Evolutionary conservation across 2,888 invertebrate genomes (phyloP).

Genomic region (Ochlodes sylvanus): DNA sequence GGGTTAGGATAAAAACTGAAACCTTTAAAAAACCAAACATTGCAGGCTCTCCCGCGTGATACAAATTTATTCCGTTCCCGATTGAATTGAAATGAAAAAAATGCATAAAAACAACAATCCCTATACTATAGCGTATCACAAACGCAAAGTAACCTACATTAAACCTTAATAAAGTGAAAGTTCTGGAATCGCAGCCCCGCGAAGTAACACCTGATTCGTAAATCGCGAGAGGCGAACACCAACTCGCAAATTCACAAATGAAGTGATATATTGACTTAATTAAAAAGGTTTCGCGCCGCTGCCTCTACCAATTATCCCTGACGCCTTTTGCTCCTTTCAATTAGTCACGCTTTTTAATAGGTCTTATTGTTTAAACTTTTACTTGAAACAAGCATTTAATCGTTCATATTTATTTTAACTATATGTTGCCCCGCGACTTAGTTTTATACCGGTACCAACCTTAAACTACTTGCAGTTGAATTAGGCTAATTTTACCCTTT

Average conservation of each 20-base stretch:
- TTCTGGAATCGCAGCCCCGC: constrained; percentile 1
- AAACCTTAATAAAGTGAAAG: background rate
- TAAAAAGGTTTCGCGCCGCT: constrained; percentile 65
- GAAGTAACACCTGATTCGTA: constrained; percentile 28
- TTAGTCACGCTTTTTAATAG: constrained; percentile 31
- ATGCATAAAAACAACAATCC: too few species aligned
- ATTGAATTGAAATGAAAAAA: too few species aligned
- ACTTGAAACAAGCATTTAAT: background rate
- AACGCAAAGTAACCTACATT: background rate
- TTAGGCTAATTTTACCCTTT: too few species aligned
- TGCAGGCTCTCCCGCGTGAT: too few species aligned
- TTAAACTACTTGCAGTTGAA: too few species aligned
- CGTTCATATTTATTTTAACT: too few species aligned
- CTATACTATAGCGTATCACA: background rate
- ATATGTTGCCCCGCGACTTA: too few species aligned
- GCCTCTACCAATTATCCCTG: constrained; percentile 38
- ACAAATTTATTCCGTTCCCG: too few species aligned
- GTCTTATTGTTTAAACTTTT: constrained; percentile 22
- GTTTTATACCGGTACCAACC: too few species aligned
- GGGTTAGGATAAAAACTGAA: too few species aligned
- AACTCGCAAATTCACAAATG: constrained; percentile 55
- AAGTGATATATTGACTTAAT: constrained; percentile 71
- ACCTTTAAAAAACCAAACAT: too few species aligned
- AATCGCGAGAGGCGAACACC: constrained; percentile 26
- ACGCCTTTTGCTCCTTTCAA: constrained; percentile 31